Percentiles rank a stretch among this genome's conserved stretches.
Conservation (phyloP, 37 sponge, comb jelly and placozoan genomes). For the Ianthella basta region DNA sequence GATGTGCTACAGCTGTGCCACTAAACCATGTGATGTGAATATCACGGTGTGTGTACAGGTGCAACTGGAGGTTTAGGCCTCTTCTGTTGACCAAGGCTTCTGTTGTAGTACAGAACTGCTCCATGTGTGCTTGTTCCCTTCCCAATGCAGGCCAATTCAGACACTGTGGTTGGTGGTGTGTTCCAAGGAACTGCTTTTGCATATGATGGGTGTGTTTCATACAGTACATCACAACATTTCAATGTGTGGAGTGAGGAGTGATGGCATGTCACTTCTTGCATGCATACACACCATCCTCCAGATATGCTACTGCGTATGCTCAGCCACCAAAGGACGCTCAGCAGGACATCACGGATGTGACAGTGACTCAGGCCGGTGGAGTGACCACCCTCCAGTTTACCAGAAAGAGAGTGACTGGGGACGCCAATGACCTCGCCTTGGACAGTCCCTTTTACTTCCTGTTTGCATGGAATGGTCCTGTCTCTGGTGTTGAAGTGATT, state of each 20-base stretch:
- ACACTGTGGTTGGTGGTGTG: slow-evolving; percentile 9
- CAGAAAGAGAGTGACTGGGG: not conserved
- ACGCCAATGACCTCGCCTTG: not conserved
- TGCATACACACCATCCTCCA: not conserved
- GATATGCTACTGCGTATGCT: not conserved
- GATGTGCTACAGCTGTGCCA: too few species aligned
- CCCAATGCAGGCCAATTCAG: not conserved
- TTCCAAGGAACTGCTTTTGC: not conserved
- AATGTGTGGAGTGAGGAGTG: not conserved
- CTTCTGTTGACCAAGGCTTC: too few species aligned
- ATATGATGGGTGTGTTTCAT: not conserved
- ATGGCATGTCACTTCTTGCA: not conserved
- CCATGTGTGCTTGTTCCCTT: too few species aligned
- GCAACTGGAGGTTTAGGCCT: too few species aligned
- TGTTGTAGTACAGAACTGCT: too few species aligned
- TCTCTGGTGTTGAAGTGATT: not conserved
- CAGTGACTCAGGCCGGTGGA: not conserved
- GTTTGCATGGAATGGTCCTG: not conserved
- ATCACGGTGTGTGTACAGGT: too few species aligned
- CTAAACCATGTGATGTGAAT: too few species aligned
- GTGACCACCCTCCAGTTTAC: slow-evolving; percentile 8
- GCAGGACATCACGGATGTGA: not conserved
- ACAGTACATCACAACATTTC: not conserved
- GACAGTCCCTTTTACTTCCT: not conserved
- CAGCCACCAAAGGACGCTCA: not conserved